These are phyloP conservation scores for Karalla daura DNA, from an alignment of 2,797 vertebrate genomes.

Conservation along the genomic window DNA sequence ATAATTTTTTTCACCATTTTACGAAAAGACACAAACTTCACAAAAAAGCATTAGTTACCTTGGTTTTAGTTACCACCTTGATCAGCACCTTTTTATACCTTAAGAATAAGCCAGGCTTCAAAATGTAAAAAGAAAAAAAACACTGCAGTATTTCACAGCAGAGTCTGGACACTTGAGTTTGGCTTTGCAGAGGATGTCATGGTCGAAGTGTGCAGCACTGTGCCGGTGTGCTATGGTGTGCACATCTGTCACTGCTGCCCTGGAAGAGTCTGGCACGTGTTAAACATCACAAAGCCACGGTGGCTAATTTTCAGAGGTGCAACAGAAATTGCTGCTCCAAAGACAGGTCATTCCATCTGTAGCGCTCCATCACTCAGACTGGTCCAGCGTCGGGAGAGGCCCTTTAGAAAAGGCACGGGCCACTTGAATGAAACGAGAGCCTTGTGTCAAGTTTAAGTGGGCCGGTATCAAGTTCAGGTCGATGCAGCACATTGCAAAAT, in stretches of 20 bases:
- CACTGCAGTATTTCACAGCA: background rate
- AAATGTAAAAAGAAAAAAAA: no score
- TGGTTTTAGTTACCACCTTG: no score
- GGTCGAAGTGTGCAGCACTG: background rate
- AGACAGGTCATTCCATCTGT: slow-evolving; percentile 29
- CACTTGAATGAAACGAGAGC: slow-evolving; percentile 42
- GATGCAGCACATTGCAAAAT: slow-evolving; percentile 61
- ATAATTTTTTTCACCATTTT: no score
- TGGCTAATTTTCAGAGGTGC: slow-evolving; percentile 17
- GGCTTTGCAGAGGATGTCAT: background rate
- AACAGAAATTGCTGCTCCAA: slow-evolving; percentile 11
- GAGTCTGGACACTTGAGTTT: background rate
- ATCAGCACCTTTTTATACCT: no score
- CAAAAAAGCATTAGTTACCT: no score
- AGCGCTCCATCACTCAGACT: slow-evolving; percentile 6
- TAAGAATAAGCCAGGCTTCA: no score
- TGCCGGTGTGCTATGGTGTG: background rate
- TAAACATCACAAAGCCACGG: slow-evolving; percentile 10
- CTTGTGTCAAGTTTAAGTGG: slow-evolving; percentile 51
- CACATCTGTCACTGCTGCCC: background rate
- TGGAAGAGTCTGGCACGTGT: background rate
- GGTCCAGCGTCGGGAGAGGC: slow-evolving; percentile 16
- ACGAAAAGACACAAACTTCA: no score
- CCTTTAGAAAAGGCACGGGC: slow-evolving; percentile 21
- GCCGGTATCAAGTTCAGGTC: slow-evolving; percentile 59